Conservation (phyloP, 2,797 vertebrate genomes). For the Acanthornis magna region DNA sequence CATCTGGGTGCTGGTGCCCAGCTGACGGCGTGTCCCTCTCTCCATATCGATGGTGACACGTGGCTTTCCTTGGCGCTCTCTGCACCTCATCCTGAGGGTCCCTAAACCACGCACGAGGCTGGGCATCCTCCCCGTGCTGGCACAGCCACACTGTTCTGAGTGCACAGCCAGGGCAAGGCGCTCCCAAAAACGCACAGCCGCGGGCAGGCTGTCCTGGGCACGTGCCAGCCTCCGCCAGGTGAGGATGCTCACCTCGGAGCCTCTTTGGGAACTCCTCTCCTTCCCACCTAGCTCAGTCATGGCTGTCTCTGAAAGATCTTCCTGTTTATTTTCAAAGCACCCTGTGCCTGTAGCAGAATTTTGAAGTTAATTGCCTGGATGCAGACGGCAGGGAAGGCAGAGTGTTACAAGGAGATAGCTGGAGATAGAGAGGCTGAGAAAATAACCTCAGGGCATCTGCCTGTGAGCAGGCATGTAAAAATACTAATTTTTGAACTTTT, state of each 20-base stretch:
- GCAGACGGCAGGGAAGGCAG: background rate
- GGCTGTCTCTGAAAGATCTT: background rate
- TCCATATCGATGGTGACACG: rapidly evolving
- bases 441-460: constrained; percentile 43
- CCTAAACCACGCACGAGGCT: rapidly evolving
- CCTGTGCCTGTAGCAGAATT: constrained; percentile 30
- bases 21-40: background rate
- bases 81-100: rapidly evolving
- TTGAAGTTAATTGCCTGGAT: constrained; percentile 67
- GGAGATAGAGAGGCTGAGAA: constrained; percentile 35
- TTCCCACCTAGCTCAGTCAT: background rate
- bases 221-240: background rate
- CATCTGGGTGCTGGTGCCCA: background rate
- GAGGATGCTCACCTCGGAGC: background rate
- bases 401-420: constrained; percentile 22
- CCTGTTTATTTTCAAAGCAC: constrained; percentile 60
- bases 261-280: background rate
- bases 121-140: rapidly evolving
- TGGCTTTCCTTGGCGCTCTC: rapidly evolving
- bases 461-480: constrained; percentile 41
- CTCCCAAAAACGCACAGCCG: background rate
- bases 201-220: background rate
- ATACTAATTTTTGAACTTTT: constrained; percentile 60
- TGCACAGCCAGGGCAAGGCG: rapidly evolving
- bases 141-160: rapidly evolving